A percentile compares a stretch with the other conserved stretches of the same genome.
Conservation (phyloP, 2,113 vertebrate genomes). For the Mugil cephalus region DNA sequence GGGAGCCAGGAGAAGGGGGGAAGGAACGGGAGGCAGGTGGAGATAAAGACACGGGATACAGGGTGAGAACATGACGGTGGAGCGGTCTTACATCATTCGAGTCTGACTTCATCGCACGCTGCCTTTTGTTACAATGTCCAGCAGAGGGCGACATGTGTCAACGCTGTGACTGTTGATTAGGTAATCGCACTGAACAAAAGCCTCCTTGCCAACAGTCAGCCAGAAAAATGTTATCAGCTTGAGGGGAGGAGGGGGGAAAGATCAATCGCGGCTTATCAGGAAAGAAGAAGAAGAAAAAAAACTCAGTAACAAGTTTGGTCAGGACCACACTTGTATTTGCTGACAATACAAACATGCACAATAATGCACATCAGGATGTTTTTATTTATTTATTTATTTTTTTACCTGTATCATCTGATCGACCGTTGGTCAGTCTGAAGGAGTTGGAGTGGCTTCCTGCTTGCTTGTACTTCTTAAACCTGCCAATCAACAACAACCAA, state of each 20-base stretch:
- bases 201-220: conserved; percentile 39
- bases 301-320: conserved; percentile 39
- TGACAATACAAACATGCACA: conserved; percentile 16
- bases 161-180: conserved; percentile 52
- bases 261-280: conserved; percentile 64
- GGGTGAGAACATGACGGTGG: conserved; percentile 26
- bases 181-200: conserved; percentile 73
- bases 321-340: background rate
- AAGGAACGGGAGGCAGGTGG: conserved; percentile 50
- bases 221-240: conserved; percentile 52
- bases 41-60: conserved; percentile 51
- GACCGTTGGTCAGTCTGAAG: conserved; percentile 94
- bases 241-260: conserved; percentile 13
- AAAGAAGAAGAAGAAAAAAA: conserved; percentile 17
- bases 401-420: conserved; percentile 95
- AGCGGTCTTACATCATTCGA: conserved; percentile 22
- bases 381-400: no score
- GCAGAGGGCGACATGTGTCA: conserved; percentile 65
- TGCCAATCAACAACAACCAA: conserved; percentile 71
- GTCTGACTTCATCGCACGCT: conserved; percentile 15
- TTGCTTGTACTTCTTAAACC: conserved; percentile 99
- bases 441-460: conserved; percentile 97
- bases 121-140: conserved; percentile 42
- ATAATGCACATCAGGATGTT: background rate
- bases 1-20: conserved; percentile 31